Evolutionary conservation across 2,888 invertebrate species (phyloP), one percentile per base, ranked within the genome.

Genomic region (Cephus pulcher): DNA sequence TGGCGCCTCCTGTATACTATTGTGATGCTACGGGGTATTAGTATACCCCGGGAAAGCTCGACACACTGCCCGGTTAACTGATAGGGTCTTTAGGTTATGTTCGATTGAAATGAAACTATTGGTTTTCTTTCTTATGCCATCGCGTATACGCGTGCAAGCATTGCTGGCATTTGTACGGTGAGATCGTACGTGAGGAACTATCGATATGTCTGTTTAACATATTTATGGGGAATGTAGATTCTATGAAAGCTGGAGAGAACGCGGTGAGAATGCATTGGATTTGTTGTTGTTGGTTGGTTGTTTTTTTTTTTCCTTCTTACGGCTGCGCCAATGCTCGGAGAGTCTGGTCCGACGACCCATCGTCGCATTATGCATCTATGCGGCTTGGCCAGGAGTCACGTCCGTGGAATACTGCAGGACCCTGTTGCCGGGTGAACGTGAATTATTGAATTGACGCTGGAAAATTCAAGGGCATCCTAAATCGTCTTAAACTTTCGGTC

Each of bases 1-100:
- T 76, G 82, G 83, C 83, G 82, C 81, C 82, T 80, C 81, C 82
- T 80, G 79, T 80, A 74, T 80, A 79, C 80, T 78, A 80, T 79
- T 79, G 75, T 79, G 78, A 78, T 75, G 80, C 78, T 79, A 75
- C 76, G 80, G 80, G 77, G 79, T 80, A 76, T 71, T 32, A 56
- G 34, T 75, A 30, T 35, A 56, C 35, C 69, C 35, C 70, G 68
- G 68, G 74, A 73, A 73, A 34, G 71, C 78, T 80, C 78, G 76
- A 74, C 76, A 56, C 15, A 56, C 56, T 56, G 56, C 56, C 56
- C 56, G 56, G 56, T 9, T 6, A 56, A 56, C 56, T 9, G 23
- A 56, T 56, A 56, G 56, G 56, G 56, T 56, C 56, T 56, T 56
- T 56, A 23, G 56, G 56, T 56, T 56, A 56, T 56, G 15, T 56